phyloP scores from a whole-genome alignment of 2,797 vertebrate species.

The Ctenopoma kingsleyae region DNA sequence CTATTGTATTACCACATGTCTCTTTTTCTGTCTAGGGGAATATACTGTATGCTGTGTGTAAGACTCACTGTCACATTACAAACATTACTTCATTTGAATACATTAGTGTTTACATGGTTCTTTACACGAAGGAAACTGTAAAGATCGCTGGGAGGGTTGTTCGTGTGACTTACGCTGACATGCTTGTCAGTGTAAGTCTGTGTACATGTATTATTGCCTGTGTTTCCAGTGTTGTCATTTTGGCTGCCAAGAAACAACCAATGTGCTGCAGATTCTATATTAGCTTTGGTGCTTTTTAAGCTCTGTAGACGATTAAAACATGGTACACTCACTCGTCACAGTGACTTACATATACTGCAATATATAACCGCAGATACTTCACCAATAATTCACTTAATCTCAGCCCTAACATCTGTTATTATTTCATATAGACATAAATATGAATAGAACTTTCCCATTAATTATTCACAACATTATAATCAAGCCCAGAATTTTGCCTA shows the following conservation, averaged over 20 bases:
- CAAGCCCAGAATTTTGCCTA: too few relatives aligned
- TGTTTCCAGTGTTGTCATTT: constrained; percentile 33
- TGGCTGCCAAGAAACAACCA: constrained; percentile 26
- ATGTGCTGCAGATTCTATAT: constrained; percentile 19
- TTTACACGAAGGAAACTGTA: constrained; percentile 31
- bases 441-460: neutral
- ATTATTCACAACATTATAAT: neutral
- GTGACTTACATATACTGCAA: neutral
- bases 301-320: constrained; percentile 25
- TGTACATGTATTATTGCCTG: constrained; percentile 15
- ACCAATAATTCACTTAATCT: neutral
- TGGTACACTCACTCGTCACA: neutral
- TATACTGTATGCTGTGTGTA: constrained; percentile 10
- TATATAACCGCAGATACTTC: neutral
- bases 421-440: neutral
- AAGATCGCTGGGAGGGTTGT: constrained; percentile 10
- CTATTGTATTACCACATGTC: constrained; percentile 4
- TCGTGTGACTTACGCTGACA: constrained; percentile 17
- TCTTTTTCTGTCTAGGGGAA: constrained; percentile 31
- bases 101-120: constrained; percentile 43
- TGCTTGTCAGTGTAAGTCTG: constrained; percentile 12
- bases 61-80: constrained; percentile 30
- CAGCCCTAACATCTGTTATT: neutral
- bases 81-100: constrained; percentile 22
- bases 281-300: constrained; percentile 42